phyloP scores from a whole-genome alignment of 2,113 vertebrate genomes.

The Petromus typicus region DNA sequence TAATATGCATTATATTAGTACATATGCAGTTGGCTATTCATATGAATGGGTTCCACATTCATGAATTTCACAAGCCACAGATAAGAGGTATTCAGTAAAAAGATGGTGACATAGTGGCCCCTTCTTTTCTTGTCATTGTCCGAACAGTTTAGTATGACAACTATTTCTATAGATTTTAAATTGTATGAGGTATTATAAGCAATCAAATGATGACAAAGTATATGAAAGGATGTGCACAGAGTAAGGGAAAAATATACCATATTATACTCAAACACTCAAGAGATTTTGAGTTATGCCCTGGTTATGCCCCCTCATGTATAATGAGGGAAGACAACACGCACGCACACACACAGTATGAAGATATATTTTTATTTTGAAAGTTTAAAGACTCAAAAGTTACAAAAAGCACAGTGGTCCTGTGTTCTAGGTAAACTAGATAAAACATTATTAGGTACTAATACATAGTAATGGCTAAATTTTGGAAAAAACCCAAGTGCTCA shows the following conservation, averaged over 20 bases:
- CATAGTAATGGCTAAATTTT: too few relatives aligned
- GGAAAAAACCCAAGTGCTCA: too few relatives aligned
- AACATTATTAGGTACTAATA: too few relatives aligned
- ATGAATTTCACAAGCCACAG: neutral
- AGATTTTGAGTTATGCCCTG: neutral
- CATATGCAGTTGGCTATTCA: neutral
- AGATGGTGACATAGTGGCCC: neutral
- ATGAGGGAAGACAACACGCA: neutral
- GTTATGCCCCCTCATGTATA: neutral
- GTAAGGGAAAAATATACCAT: neutral
- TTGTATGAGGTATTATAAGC: neutral
- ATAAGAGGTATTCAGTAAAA: neutral
- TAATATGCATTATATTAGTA: too few relatives aligned
- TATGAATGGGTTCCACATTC: neutral
- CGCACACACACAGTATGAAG: neutral
- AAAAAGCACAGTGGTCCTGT: conserved; percentile 1
- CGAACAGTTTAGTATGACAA: neutral
- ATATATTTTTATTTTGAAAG: conserved; percentile 12
- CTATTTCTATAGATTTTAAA: neutral
- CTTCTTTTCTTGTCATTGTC: neutral
- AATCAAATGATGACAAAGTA: neutral
- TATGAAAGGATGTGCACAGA: neutral
- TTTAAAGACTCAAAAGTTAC: neutral
- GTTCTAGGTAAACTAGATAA: neutral
- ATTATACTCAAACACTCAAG: neutral